A percentile compares a stretch with the other conserved stretches of the same genome.
Conservation (phyloP, 2,888 invertebrate species). For the Augiades crinisus region DNA sequence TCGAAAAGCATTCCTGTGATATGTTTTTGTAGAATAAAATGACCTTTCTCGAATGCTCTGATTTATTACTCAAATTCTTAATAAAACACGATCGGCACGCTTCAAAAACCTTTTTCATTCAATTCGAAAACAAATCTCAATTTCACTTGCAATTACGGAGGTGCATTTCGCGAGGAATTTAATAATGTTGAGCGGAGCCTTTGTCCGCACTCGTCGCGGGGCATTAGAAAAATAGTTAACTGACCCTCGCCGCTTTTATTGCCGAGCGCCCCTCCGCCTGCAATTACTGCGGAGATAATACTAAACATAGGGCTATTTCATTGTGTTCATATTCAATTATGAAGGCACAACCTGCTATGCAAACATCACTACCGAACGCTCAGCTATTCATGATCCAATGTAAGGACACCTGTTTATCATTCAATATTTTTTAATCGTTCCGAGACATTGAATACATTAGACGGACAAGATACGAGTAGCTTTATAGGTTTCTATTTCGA, state of each 20-base stretch:
- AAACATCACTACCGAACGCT: too few species aligned
- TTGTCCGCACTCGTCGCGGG: conserved; percentile 18
- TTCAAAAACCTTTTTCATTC: conserved; percentile 23
- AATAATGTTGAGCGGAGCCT: conserved; percentile 31
- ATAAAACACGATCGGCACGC: conserved; percentile 9
- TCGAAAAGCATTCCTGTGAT: too few species aligned
- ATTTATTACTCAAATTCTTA: not conserved
- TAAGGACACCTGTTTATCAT: too few species aligned
- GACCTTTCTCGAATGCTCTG: not conserved
- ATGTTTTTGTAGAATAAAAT: not conserved
- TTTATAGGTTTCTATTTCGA: conserved; percentile 10
- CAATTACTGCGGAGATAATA: conserved; percentile 3
- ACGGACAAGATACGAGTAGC: too few species aligned
- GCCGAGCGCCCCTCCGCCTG: conserved; percentile 12
- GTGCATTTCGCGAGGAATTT: conserved; percentile 32
- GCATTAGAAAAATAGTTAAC: conserved; percentile 35
- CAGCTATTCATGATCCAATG: too few species aligned
- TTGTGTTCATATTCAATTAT: conserved; percentile 13
- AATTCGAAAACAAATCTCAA: conserved; percentile 22
- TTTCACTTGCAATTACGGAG: conserved; percentile 23
- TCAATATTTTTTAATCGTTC: too few species aligned
- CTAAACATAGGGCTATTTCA: conserved; percentile 8
- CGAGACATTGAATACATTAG: too few species aligned
- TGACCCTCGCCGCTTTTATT: conserved; percentile 30
- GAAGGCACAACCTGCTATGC: not conserved